Conservation (phyloP, 2,888 invertebrate genomes). For the Drosophila anomelani region DNA sequence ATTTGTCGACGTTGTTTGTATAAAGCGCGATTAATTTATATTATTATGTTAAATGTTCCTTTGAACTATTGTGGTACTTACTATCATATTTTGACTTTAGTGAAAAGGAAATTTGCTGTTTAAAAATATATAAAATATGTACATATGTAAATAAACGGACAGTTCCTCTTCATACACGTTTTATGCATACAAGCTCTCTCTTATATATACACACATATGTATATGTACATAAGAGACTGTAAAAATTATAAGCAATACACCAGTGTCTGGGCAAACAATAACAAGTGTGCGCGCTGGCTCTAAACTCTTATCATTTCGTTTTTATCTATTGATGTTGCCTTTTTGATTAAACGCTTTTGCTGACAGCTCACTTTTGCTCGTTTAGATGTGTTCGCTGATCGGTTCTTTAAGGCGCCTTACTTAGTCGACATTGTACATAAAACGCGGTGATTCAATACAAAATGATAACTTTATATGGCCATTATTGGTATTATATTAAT, state of each 20-base stretch:
- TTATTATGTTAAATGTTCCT: background rate
- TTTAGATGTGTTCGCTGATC: constrained; percentile 8
- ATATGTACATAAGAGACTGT: constrained; percentile 12
- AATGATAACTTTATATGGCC: background rate
- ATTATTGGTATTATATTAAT: background rate
- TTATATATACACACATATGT: background rate
- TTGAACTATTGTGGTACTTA: background rate
- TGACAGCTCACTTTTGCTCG: constrained; percentile 11
- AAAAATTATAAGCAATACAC: constrained; percentile 12
- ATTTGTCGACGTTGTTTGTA: background rate
- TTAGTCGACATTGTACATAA: background rate
- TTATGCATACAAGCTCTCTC: background rate
- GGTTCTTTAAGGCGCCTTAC: background rate
- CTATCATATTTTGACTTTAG: background rate
- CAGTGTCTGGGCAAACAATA: constrained; percentile 12
- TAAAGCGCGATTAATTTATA: background rate
- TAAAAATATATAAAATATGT: background rate
- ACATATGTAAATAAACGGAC: background rate
- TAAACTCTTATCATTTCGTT: constrained; percentile 38
- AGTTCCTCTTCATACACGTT: background rate
- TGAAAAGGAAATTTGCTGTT: background rate
- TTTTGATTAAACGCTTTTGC: constrained; percentile 33
- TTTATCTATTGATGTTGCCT: constrained; percentile 44
- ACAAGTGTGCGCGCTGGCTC: constrained; percentile 10
- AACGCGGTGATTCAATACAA: background rate